phyloP scores from a whole-genome alignment of 2,888 invertebrate species.

The Furcula furcula region DNA sequence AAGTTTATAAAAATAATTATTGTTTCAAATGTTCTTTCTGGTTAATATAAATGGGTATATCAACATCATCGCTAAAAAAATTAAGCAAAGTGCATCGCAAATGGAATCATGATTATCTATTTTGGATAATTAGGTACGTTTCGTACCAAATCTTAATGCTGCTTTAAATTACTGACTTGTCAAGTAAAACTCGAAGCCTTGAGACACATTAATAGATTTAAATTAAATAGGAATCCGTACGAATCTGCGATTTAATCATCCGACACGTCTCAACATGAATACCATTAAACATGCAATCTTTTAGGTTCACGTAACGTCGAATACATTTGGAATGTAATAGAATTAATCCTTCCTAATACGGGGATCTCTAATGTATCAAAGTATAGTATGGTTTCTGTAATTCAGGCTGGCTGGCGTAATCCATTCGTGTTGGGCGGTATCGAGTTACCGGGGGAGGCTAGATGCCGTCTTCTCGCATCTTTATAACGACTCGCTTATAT shows the following conservation, averaged over 20 bases:
- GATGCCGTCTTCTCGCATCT: slow-evolving; percentile 53
- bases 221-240: not conserved
- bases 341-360: slow-evolving; percentile 72
- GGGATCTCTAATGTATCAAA: slow-evolving; percentile 66
- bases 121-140: too few relatives aligned
- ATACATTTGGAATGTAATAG: slow-evolving; percentile 59
- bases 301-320: slow-evolving; percentile 48
- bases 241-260: slow-evolving; percentile 11
- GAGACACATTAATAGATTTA: too few relatives aligned
- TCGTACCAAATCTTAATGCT: too few relatives aligned
- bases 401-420: slow-evolving; percentile 73
- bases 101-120: too few relatives aligned
- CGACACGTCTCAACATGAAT: slow-evolving; percentile 8
- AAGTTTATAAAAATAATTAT: too few relatives aligned
- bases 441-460: slow-evolving; percentile 63
- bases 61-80: too few relatives aligned
- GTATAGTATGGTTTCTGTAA: slow-evolving; percentile 78
- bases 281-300: slow-evolving; percentile 43
- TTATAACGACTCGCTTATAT: slow-evolving; percentile 32
- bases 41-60: too few relatives aligned
- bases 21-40: too few relatives aligned
- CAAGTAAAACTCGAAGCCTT: too few relatives aligned
- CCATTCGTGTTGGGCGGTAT: slow-evolving; percentile 66
- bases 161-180: too few relatives aligned
- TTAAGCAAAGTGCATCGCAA: too few relatives aligned